Conservation (phyloP, 2,797 vertebrate genomes). For the Oreochromis grahami region DNA sequence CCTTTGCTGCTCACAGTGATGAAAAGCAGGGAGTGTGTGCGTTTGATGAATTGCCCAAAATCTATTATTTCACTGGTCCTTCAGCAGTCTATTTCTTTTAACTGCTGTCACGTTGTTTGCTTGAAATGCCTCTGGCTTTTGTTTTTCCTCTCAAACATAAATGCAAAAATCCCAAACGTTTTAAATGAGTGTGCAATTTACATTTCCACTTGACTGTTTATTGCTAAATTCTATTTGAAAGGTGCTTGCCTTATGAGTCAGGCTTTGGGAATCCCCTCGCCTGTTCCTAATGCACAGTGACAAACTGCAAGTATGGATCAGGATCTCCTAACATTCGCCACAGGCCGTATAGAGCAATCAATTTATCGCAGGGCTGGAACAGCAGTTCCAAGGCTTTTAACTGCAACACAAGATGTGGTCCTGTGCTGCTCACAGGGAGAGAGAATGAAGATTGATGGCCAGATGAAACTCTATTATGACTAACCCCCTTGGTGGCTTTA, state of each 20-base stretch:
- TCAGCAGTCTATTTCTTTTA: constrained; percentile 49
- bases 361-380: constrained; percentile 54
- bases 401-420: constrained; percentile 56
- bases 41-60: constrained; percentile 47
- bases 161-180: constrained; percentile 32
- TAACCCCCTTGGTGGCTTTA: constrained; percentile 58
- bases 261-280: constrained; percentile 55
- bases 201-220: constrained; percentile 45
- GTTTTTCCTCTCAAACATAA: constrained; percentile 32
- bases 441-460: constrained; percentile 60
- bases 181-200: constrained; percentile 44
- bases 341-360: constrained; percentile 52
- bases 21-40: constrained; percentile 26
- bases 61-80: constrained; percentile 44
- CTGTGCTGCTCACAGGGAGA: constrained; percentile 39
- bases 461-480: constrained; percentile 68
- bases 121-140: constrained; percentile 46
- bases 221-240: constrained; percentile 50
- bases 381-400: constrained; percentile 58
- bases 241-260: constrained; percentile 58
- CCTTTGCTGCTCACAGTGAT: not conserved
- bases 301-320: constrained; percentile 54
- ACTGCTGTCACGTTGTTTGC: constrained; percentile 41
- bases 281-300: constrained; percentile 61
- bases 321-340: constrained; percentile 57